Evolutionary conservation across 2,797 vertebrate genomes (phyloP).

Genomic region (Hippoglossus hippoglossus): DNA sequence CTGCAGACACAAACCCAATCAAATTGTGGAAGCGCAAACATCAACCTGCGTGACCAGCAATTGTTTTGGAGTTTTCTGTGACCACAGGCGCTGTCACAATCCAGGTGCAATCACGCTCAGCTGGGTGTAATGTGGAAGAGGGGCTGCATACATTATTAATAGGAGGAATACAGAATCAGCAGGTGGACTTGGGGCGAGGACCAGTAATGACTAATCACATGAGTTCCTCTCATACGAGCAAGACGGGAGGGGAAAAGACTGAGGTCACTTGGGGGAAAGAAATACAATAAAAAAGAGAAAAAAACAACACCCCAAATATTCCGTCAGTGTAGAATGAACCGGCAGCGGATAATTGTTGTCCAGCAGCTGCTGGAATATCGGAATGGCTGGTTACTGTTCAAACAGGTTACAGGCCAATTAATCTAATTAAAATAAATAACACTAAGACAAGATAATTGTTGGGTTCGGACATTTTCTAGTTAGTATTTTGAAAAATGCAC

Average conservation of each 20-base stretch:
- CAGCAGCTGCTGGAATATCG: background rate
- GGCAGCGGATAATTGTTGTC: background rate
- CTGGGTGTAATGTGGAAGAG: conserved; percentile 4
- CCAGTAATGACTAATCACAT: conserved; percentile 5
- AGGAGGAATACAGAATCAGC: conserved; percentile 10
- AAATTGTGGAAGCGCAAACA: background rate
- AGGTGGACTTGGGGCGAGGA: background rate
- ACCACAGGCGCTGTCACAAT: background rate
- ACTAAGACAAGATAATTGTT: no score
- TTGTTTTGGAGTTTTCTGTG: background rate
- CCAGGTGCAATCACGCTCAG: background rate
- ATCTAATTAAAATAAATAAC: background rate
- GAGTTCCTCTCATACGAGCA: conserved; percentile 1
- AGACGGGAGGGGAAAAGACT: background rate
- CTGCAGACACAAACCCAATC: background rate
- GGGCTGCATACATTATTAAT: conserved; percentile 11
- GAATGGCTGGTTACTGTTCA: background rate
- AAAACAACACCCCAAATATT: background rate
- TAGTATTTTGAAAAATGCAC: no score
- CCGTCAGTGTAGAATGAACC: background rate
- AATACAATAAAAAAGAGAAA: no score
- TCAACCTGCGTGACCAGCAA: background rate
- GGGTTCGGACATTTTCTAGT: no score
- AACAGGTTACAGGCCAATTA: background rate
- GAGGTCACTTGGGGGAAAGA: background rate